A percentile compares a stretch with the other conserved stretches of the same genome.
Conservation (phyloP, 2,888 invertebrate genomes). For the Amiota communis region DNA sequence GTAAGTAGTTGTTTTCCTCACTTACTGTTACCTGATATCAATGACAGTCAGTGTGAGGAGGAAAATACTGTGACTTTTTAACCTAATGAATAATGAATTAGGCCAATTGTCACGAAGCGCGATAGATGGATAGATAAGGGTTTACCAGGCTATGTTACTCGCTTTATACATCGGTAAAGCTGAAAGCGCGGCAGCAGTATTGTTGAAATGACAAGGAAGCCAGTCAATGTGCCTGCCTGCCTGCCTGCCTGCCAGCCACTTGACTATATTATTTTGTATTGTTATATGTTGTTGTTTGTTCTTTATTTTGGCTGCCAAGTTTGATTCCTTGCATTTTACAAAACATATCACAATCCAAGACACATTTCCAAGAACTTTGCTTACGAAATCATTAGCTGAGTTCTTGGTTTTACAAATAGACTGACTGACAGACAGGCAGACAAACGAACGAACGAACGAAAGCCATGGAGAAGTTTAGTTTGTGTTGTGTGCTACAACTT, state of each 20-base stretch:
- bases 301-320: conserved; percentile 40
- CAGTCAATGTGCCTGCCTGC: conserved; percentile 3
- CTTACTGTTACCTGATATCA: too few relatives aligned
- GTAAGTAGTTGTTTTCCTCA: background rate
- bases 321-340: conserved; percentile 17
- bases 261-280: too few relatives aligned
- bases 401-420: background rate
- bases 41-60: conserved; percentile 22
- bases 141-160: conserved; percentile 30
- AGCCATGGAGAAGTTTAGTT: background rate
- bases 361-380: conserved; percentile 22
- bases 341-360: conserved; percentile 26
- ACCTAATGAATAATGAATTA: conserved; percentile 69
- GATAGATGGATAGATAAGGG: conserved; percentile 49
- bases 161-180: background rate
- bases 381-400: conserved; percentile 28
- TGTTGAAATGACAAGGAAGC: background rate
- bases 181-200: background rate
- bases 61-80: conserved; percentile 65
- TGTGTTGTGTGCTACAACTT: background rate
- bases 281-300: background rate
- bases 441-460: background rate
- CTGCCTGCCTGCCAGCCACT: background rate
- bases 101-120: conserved; percentile 68
- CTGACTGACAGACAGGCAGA: background rate